These are phyloP conservation scores for Nematopogon swammerdamellus DNA, from an alignment of 2,888 invertebrate genomes.

Conservation along the genomic window DNA sequence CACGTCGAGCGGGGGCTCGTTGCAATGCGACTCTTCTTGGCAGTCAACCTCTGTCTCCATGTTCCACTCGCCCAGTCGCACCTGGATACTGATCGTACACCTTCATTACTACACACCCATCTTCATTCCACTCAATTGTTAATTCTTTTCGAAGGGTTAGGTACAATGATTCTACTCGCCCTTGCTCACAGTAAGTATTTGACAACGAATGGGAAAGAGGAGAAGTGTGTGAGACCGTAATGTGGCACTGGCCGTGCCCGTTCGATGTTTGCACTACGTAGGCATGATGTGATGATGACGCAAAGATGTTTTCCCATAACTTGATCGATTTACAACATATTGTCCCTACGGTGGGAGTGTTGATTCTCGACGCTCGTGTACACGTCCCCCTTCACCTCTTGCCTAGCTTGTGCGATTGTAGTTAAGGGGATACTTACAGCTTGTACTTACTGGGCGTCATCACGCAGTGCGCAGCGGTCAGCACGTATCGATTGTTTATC, in stretches of 20 bases:
- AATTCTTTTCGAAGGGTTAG: background rate
- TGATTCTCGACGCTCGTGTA: no score
- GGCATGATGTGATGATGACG: no score
- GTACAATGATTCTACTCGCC: background rate
- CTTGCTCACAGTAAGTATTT: background rate
- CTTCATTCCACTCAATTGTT: background rate
- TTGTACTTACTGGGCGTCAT: slow-evolving; percentile 44
- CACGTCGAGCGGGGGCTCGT: slow-evolving; percentile 17
- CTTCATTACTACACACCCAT: slow-evolving; percentile 4
- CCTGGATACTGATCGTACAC: slow-evolving; percentile 47
- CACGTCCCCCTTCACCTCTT: no score
- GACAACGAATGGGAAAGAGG: no score
- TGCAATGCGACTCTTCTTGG: slow-evolving; percentile 20
- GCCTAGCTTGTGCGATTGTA: background rate
- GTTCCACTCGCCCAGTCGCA: slow-evolving; percentile 63
- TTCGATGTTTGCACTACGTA: no score
- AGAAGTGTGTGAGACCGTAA: no score
- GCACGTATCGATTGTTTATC: slow-evolving; percentile 48
- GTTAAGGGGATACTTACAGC: slow-evolving; percentile 24
- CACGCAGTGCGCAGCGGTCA: slow-evolving; percentile 60
- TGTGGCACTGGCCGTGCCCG: background rate
- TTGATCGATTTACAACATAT: slow-evolving; percentile 7
- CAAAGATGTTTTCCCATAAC: no score
- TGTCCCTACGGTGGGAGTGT: background rate
- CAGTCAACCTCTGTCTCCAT: slow-evolving; percentile 24